Evolutionary conservation across 2,113 vertebrate genomes (phyloP), one percentile per base, ranked within the genome.

Genomic region (Xiphophorus hellerii): DNA sequence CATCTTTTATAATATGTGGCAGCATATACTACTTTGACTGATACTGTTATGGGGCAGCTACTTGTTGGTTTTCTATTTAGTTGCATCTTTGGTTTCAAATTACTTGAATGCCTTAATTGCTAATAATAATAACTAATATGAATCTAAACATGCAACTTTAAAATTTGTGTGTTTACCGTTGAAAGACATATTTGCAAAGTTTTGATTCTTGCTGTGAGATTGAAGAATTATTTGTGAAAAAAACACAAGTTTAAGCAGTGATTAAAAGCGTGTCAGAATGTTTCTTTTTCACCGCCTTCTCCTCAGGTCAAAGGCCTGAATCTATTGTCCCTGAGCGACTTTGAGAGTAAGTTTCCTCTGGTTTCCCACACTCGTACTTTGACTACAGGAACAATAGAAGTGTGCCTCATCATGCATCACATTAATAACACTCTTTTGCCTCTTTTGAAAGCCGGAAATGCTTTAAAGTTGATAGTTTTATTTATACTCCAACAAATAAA

Each of bases 331-430:
- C 61, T 22, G 48, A 51, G 48, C 48, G 20, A 51, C 48, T 51
- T 51, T 51, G 48, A 4, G 17, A 82, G 69, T 73, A 28, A 33
- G 62, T 31, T 74, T 69, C 60, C 69, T 60, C 76, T 62, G 63
- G 68, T 76, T 92, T 91, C 87, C 82, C 85, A 90, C 84, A 89
- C 58, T 83, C 71, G 65, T 62, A 76, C 67, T 73, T 77, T 84
- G 69, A 84, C 68, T 73, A 15, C 14, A 42, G 28, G 66, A 75
- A 87, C 88, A 88, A 84, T 74, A 78, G 75, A 73, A 76, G 88
- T 77, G 90, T 88, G 86, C 77, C 78, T 67, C 74, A 71, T 88
- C 73, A 63, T 68, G 15, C 64, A 63, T 80, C 65, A 25, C 64
- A 15, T 81, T 39, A 90, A 65, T 44, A 29, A 58, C 17, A 17